These are phyloP conservation scores for Bolborhynchus lineola DNA, from an alignment of 2,113 vertebrate species.

Conservation along the genomic window DNA sequence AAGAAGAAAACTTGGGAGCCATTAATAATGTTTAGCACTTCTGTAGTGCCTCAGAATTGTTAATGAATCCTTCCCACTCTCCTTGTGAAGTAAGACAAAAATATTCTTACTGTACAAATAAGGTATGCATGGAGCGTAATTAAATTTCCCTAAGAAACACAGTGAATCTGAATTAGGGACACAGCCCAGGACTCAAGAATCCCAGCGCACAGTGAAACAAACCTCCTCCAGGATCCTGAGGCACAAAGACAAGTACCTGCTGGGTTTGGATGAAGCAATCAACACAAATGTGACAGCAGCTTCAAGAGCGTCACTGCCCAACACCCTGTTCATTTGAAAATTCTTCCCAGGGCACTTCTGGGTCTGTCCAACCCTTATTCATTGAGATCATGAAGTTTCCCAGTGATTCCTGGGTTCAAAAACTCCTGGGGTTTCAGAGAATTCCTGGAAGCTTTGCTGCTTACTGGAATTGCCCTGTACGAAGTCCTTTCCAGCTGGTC, in stretches of 20 bases:
- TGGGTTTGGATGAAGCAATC: not conserved
- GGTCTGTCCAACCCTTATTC: not conserved
- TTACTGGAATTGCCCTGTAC: not conserved
- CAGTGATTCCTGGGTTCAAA: not conserved
- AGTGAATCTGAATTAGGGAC: not conserved
- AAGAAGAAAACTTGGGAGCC: slow-evolving; percentile 34
- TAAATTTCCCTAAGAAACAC: not conserved
- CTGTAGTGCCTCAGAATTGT: not conserved
- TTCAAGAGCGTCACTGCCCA: not conserved
- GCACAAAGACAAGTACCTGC: not conserved
- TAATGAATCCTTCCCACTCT: slow-evolving; percentile 8
- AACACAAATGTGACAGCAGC: not conserved
- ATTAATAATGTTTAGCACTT: slow-evolving; percentile 47
- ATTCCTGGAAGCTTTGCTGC: not conserved
- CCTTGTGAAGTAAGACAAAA: not conserved
- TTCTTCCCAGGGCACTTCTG: not conserved
- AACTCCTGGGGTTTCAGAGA: not conserved
- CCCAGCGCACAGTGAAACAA: not conserved
- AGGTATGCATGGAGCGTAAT: not conserved
- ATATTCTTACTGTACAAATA: not conserved
- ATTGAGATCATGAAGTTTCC: not conserved
- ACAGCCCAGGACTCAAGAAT: not conserved
- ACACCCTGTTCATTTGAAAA: not conserved
- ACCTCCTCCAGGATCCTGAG: not conserved
- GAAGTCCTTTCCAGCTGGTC: not conserved